Conservation (phyloP, 1,140 invertebrate genomes). For the Idris sp. region DNA sequence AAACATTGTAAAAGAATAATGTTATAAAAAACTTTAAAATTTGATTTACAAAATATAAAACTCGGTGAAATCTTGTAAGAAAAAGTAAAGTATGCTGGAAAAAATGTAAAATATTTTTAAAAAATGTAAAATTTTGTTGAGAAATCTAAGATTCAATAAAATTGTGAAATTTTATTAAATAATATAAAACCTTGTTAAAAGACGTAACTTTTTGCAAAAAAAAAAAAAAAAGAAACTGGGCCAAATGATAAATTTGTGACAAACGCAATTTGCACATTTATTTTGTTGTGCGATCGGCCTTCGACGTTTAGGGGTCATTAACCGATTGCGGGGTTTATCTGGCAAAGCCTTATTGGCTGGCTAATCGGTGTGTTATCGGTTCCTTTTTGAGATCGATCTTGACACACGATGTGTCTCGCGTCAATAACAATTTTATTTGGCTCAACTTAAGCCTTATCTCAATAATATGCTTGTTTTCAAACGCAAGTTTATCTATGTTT, state of each 20-base stretch:
- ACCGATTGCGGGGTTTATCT: slow-evolving; percentile 56
- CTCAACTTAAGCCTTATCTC: slow-evolving; percentile 32
- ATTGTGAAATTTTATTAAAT: too few species aligned
- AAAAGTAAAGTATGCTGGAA: too few species aligned
- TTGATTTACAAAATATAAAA: too few species aligned
- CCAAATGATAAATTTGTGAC: slow-evolving; percentile 54
- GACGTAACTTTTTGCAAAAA: too few species aligned
- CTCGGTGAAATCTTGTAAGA: too few species aligned
- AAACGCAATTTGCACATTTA: slow-evolving; percentile 41
- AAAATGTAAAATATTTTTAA: too few species aligned
- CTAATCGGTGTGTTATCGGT: slow-evolving; percentile 45
- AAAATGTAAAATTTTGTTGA: too few species aligned
- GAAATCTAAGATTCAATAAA: too few species aligned
- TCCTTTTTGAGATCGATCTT: slow-evolving; percentile 54
- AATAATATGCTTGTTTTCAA: slow-evolving; percentile 51
- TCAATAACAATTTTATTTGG: slow-evolving; percentile 55
- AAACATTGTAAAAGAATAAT: too few species aligned
- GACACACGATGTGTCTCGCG: slow-evolving; percentile 48
- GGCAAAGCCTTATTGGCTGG: slow-evolving; percentile 47
- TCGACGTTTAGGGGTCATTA: slow-evolving; percentile 54
- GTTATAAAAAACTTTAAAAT: too few species aligned
- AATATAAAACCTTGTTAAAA: too few species aligned
- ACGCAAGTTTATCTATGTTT: slow-evolving; percentile 49
- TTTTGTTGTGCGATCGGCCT: slow-evolving; percentile 50
- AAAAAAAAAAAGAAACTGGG: slow-evolving; percentile 57